These are phyloP conservation scores for Passer montanus DNA, from an alignment of 2,113 vertebrate genomes.

Conservation along the genomic window DNA sequence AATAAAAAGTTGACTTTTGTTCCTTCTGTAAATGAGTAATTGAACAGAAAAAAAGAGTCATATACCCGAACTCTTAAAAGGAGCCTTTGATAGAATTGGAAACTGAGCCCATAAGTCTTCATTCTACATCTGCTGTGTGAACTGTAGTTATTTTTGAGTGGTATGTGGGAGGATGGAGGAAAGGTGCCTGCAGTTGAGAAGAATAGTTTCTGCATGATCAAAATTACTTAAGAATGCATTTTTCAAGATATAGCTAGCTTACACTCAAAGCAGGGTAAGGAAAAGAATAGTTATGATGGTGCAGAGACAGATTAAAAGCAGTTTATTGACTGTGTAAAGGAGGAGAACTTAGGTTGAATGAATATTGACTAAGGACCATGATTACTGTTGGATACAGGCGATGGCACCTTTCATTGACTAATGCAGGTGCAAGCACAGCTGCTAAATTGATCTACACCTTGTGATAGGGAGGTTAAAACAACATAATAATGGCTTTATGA, in stretches of 20 bases:
- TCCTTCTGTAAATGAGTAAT: neutral
- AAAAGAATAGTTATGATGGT: neutral
- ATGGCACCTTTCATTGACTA: neutral
- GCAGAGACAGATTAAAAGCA: neutral
- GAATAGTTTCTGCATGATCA: neutral
- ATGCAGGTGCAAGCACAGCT: neutral
- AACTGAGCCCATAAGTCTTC: neutral
- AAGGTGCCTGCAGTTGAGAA: neutral
- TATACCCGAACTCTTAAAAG: neutral
- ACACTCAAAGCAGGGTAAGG: neutral
- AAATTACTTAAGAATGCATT: neutral
- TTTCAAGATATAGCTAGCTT: neutral
- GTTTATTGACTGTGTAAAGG: neutral
- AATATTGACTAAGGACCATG: neutral
- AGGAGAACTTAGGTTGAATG: neutral
- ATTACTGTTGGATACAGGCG: neutral
- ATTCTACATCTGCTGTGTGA: slow-evolving; percentile 39
- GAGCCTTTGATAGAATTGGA: neutral
- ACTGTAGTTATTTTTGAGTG: slow-evolving; percentile 28
- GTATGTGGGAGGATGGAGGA: slow-evolving; percentile 3
- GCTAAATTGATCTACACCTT: neutral
- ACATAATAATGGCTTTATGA: neutral
- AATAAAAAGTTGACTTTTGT: neutral
- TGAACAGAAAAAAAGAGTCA: neutral
- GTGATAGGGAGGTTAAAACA: neutral